Conservation (phyloP, 2,888 invertebrate species). For the Pandemis cinnamomeana region DNA sequence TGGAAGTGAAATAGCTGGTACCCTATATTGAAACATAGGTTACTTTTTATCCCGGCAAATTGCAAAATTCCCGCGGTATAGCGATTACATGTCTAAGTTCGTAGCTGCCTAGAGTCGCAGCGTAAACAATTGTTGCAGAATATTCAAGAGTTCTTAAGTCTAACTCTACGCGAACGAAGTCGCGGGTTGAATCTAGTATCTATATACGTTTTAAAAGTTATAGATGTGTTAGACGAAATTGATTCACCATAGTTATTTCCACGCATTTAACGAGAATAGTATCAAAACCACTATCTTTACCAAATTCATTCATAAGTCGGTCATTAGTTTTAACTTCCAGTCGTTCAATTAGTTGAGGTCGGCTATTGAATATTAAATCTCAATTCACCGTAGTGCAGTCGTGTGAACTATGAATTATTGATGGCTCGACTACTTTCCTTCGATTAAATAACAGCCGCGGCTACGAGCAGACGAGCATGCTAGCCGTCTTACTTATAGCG, state of each 20-base stretch:
- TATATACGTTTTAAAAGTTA: background rate
- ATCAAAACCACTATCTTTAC: constrained; percentile 8
- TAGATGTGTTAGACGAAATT: background rate
- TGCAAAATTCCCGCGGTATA: too few species aligned
- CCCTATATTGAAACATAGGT: too few species aligned
- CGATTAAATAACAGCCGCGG: constrained; percentile 40
- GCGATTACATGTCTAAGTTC: too few species aligned
- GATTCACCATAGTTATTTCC: constrained; percentile 6
- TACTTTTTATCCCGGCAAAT: too few species aligned
- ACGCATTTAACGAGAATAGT: background rate
- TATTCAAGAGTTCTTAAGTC: too few species aligned
- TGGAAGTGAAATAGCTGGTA: too few species aligned
- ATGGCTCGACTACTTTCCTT: constrained; percentile 46
- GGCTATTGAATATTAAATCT: constrained; percentile 21
- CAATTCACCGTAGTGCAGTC: constrained; percentile 38
- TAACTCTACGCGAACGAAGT: too few species aligned
- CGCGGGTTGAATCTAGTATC: too few species aligned
- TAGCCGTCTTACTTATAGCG: constrained; percentile 11
- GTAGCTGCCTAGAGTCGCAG: too few species aligned
- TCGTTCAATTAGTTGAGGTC: constrained; percentile 26
- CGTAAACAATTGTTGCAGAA: too few species aligned
- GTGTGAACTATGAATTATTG: constrained; percentile 46
- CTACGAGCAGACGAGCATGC: constrained; percentile 7
- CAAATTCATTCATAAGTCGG: constrained; percentile 19
- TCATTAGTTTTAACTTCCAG: constrained; percentile 19